Evolutionary conservation across 2,113 vertebrate genomes (phyloP), one percentile per base, ranked within the genome.

Genomic region (Rostratula benghalensis): DNA sequence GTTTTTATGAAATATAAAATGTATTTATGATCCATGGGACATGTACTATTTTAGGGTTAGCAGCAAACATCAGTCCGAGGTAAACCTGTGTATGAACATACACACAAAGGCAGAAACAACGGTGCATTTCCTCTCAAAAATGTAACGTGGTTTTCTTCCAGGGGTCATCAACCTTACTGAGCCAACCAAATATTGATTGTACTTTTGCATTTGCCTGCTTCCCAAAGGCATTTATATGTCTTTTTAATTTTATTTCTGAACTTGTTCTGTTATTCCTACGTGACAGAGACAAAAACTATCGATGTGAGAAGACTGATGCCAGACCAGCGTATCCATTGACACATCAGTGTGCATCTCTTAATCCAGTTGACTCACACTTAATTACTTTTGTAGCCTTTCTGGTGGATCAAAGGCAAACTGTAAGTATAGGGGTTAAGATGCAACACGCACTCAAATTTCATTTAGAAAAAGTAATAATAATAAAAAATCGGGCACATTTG

Each of bases 401-500:
- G 22, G 27, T 46, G 43, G 41, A 69, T 57, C 35, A 83, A 77
- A 95, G 19, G 9, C 39, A 92, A 51, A 1, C 4, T 91, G 33
- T 24, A 74, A 69, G 25, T 24, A 53, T 39, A 65, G 30, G 37
- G 1, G 10, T 51, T 89, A 87, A 89, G 83, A 82, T 33, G 10
- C 11, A 30, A 4, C 11, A 24, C 23, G 5, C 4, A 65, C 30
- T 83, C 30, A 60, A 46, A 39, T 8, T 41, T 89, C 43, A 69
- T 6, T 84, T 35, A 33, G 15, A 4, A 46, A 77, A 75, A 82
- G 11, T 39, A 39, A 39, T 39, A 7, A 51, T 16, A 67, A 45
- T 6, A 1, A 56, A 57, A 22, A 23, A 39, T 25, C 10, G 27
- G 4, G 4, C 1, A 0, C n/a, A 78, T 50, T 78, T 20, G 78